Evolutionary conservation across 2,888 invertebrate species (phyloP), one percentile per base, ranked within the genome.

Genomic region (Pyrochroa serraticornis): DNA sequence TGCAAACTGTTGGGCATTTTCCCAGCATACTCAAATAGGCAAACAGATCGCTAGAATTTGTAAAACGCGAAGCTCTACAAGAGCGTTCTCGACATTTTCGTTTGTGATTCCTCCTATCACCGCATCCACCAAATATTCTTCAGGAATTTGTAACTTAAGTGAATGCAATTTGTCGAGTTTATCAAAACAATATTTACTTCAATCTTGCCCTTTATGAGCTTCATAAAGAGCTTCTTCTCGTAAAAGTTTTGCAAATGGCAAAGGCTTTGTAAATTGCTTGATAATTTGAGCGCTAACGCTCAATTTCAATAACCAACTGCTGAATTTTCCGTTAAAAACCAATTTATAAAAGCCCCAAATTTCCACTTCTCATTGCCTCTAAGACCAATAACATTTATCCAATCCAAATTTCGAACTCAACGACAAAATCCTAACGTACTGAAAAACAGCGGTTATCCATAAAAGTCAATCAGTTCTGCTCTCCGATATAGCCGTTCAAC

Each of bases 161-260:
- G 50, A 1, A 14, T 32, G 41, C 8, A 61, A 36, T 13, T 60
- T 64, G n/a, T 38, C 47, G 9, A 64, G 13, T 44, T 65, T 64
- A n/a, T 58, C 43, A 32, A 63, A 64, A 50, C 64, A 63, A 55
- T 64, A 64, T 13, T 62, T 62, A 8, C 53, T 36, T 6, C 60
- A 46, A 38, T 60, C 46, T 31, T 62, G 62, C 1, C 57, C 57
- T 8, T 38, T 9, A 32, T 6, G 9, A 1, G 56, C 39, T 34
- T 60, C 60, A 43, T 58, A 64, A 35, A 49, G 41, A 8, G 62
- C 57, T 8, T 58, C 58, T 3, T 63, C 58, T 34, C 42, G 38
- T 7, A 57, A 42, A 31, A 62, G 44, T 44, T 58, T 60, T 10
- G 58, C 39, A 53, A 58, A 60, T 12, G 57, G 54, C 22, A 22